Evolutionary conservation across 2,797 vertebrate genomes (phyloP), one percentile per base, ranked within the genome.

Genomic region (Mus spretus): DNA sequence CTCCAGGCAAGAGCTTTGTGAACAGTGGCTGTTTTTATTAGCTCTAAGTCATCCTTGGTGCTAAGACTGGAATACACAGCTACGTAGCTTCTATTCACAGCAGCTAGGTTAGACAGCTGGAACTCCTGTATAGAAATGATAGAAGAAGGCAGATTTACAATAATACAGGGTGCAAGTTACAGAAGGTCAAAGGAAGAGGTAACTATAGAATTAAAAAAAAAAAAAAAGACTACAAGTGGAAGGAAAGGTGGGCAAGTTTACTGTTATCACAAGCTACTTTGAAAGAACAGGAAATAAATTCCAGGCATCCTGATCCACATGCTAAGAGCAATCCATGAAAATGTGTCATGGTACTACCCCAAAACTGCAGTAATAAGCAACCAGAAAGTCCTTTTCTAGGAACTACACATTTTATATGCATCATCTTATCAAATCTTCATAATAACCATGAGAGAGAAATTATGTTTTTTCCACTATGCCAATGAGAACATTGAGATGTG

Each of bases 391-490:
- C 17, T 59, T 80, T 74, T 65, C 40, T 70, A 67, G 1, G 57
- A 50, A 24, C 17, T 19, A 20, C 1, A 11, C 12, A 85, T 79
- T 70, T 95, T 65, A 50, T 3, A 11, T 1, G 19, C 2, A 84
- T 28, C 72, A 53, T 75, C 59, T 88, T 75, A 85, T 44, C 85
- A 80, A 82, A 93, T 63, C 14, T 57, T 87, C 34, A 84, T 47
- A 50, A 75, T 63, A 83, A 93, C 5, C 14, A 40, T 7, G 31
- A 88, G 31, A 59, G 26, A 86, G 5, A 15, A 31, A 44, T 84
- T 90, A 34, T 19, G 77, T 84, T 37, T 55, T 26, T 40, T 26
- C 31, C 8, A 4, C 37, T 50, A 83, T 59, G 74, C 20, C 77
- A 40, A 88, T 50, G 19, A 63, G n/a, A 90, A 93, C 55, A 63